A percentile compares a stretch with the other conserved stretches of the same genome.
phyloP scores from a whole-genome alignment of 1,140 invertebrate species.

The Aphaenogaster rudis region DNA sequence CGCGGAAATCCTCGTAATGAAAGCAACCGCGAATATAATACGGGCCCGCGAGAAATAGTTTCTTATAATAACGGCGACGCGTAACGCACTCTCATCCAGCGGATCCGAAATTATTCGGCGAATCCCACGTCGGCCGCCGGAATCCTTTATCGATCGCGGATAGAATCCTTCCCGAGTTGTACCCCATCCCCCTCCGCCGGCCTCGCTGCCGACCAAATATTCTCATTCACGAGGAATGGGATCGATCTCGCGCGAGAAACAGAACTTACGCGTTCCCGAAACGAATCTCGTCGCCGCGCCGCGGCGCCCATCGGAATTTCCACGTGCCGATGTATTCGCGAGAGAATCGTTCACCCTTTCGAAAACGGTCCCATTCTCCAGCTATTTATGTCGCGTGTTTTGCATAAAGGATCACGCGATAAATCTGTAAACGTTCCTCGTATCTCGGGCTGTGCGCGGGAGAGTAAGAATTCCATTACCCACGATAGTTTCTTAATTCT shows the following conservation, averaged over 20 bases:
- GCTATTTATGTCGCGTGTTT: conserved; percentile 25
- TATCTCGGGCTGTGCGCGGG: background rate
- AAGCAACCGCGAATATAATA: conserved; percentile 44
- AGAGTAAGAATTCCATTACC: conserved; percentile 4
- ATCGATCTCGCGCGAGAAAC: conserved; percentile 57
- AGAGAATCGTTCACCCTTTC: conserved; percentile 3
- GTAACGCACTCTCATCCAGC: conserved; percentile 14
- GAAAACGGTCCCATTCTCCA: background rate
- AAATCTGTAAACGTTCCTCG: conserved; percentile 4
- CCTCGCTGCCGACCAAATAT: conserved; percentile 26
- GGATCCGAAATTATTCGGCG: conserved; percentile 57
- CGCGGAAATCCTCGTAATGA: conserved; percentile 37
- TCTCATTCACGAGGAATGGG: conserved; percentile 56
- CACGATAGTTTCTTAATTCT: background rate
- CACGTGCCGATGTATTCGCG: conserved; percentile 12
- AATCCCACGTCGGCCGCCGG: conserved; percentile 41
- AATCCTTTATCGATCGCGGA: conserved; percentile 60
- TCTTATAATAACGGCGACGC: conserved; percentile 50
- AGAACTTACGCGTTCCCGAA: conserved; percentile 42
- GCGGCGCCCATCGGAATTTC: conserved; percentile 13
- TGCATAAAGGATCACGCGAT: conserved; percentile 16
- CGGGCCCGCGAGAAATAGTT: conserved; percentile 33
- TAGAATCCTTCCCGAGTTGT: conserved; percentile 51
- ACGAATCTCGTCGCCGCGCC: conserved; percentile 7
- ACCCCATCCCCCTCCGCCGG: background rate